Evolutionary conservation across 2,113 vertebrate genomes (phyloP), one percentile per base, ranked within the genome.

Genomic region (Semicossyphus pulcher): DNA sequence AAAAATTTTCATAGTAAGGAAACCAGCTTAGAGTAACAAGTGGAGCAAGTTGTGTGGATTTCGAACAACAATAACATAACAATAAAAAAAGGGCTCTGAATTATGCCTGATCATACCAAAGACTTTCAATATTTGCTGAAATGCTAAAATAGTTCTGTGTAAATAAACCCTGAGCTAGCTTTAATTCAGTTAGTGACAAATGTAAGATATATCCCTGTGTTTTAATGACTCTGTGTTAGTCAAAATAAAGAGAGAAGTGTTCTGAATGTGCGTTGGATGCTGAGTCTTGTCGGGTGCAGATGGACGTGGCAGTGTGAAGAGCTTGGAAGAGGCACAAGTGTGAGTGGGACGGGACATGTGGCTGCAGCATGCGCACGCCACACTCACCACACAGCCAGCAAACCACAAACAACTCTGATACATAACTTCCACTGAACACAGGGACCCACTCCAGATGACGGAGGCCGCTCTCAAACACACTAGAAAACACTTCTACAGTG

Each of bases 321-420:
- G 41, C 36, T 71, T 79, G 77, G 66, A 59, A 54, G 56, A 75
- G 69, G 34, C 48, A 59, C 47, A 52, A 28, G 44, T 63, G 63
- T 49, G 81, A 72, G 70, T 65, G 77, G 75, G 72, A 70, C 9
- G 58, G 48, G 76, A 76, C 79, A 85, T 83, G 85, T 77, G 76
- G 68, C 49, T 78, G 57, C 73, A 83, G 64, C 76, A 54, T 81
- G 75, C 59, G 65, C 63, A 76, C 56, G 49, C 44, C 57, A 78
- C 68, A 61, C 57, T 78, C 62, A 70, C 70, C 51, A 52, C 72
- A 78, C 84, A 80, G 54, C 71, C 44, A 7, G 54, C 52, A 80
- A 77, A 79, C 72, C 80, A 74, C 20, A 1, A 51, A 63, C 53
- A 62, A 15, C 74, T 58, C 61, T 32, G 64, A 76, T 41, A 31